Conservation (phyloP, 2,888 invertebrate species). For the Eubasilissa splendida region DNA sequence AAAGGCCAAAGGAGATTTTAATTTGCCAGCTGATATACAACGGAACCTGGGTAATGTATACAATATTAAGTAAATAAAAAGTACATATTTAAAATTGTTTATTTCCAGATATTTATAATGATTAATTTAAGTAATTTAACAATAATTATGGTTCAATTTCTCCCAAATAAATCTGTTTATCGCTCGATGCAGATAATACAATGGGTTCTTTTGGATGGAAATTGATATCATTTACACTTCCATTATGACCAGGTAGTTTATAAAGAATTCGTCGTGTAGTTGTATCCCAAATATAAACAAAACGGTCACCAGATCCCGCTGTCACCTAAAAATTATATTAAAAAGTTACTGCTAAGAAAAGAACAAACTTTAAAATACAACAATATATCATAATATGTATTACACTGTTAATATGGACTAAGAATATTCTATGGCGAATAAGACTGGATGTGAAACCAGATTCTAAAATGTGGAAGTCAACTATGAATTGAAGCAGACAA, state of each 20-base stretch:
- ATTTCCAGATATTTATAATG: neutral
- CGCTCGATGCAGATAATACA: slow-evolving; percentile 93
- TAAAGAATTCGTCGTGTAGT: slow-evolving; percentile 92
- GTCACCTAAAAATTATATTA: slow-evolving; percentile 66
- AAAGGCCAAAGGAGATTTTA: too few species aligned
- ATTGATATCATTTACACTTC: slow-evolving; percentile 96
- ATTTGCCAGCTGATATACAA: too few species aligned
- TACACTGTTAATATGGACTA: too few species aligned
- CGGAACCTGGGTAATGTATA: neutral
- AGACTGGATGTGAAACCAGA: too few species aligned
- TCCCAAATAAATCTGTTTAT: slow-evolving; percentile 95
- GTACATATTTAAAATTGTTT: slow-evolving; percentile 16
- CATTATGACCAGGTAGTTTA: slow-evolving; percentile 98
- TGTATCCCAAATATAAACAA: slow-evolving; percentile 98
- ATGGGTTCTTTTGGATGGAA: slow-evolving; percentile 97
- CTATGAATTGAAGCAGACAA: too few species aligned
- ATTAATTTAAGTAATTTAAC: too few species aligned
- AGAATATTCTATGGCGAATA: too few species aligned
- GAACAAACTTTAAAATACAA: too few species aligned
- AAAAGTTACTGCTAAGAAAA: too few species aligned
- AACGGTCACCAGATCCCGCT: slow-evolving; percentile 95
- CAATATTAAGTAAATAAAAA: slow-evolving; percentile 16
- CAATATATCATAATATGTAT: too few species aligned
- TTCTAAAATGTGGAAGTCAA: too few species aligned
- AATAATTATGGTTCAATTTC: slow-evolving; percentile 82